These are phyloP conservation scores for Zeugodacus cucurbitae DNA, from an alignment of 1,140 invertebrate genomes.

Conservation along the genomic window DNA sequence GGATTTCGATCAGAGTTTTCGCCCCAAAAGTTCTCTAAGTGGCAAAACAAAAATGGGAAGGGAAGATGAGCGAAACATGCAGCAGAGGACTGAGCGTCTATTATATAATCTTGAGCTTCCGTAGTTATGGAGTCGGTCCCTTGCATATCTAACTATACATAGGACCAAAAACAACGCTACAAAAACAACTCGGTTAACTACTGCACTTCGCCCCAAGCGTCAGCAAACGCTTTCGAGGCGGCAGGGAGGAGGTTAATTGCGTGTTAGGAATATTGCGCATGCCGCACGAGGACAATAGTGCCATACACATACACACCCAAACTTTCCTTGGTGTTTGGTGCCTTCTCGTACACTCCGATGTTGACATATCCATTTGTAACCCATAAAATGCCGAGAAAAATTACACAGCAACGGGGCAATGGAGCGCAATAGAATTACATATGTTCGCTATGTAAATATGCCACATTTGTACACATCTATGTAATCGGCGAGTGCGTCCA, in stretches of 20 bases:
- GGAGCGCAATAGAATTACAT: neutral
- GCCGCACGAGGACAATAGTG: neutral
- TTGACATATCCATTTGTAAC: neutral
- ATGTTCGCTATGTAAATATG: neutral
- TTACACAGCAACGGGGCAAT: neutral
- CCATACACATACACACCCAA: neutral
- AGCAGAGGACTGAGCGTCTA: no score
- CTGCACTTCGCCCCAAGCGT: no score
- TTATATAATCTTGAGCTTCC: no score
- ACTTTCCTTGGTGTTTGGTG: neutral
- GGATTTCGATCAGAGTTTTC: no score
- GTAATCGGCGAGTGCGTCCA: no score
- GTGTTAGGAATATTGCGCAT: neutral
- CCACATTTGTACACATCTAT: neutral
- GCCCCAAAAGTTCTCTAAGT: no score
- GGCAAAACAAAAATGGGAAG: no score
- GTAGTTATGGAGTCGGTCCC: no score
- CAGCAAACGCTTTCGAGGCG: neutral
- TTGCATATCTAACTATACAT: no score
- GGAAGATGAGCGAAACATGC: no score
- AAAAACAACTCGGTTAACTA: no score
- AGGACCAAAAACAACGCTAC: no score
- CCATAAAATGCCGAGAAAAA: neutral
- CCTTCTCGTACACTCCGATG: neutral
- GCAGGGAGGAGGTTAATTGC: neutral